Conservation (phyloP, 2,797 vertebrate genomes). For the Staurois parvus region DNA sequence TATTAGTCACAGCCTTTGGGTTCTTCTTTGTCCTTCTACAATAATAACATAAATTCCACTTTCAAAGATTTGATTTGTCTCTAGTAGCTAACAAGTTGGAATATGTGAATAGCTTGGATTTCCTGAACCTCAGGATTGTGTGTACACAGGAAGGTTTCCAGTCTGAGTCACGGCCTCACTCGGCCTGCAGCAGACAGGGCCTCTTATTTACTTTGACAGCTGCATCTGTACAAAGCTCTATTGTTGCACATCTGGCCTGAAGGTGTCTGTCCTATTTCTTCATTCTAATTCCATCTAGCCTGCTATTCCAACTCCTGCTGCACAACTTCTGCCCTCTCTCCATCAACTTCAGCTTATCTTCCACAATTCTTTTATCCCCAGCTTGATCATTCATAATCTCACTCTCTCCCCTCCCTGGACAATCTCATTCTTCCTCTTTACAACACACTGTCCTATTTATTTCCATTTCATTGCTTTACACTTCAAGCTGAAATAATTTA, state of each 20-base stretch:
- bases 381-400: background rate
- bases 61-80: background rate
- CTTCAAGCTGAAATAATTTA: background rate
- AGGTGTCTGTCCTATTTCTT: conserved; percentile 57
- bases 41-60: background rate
- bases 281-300: conserved; percentile 11
- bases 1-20: background rate
- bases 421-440: background rate
- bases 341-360: conserved; percentile 1
- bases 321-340: background rate
- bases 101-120: conserved; percentile 27
- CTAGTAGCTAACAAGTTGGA: conserved; percentile 29
- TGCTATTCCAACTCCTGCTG: background rate
- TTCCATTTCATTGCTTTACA: background rate
- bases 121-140: conserved; percentile 48
- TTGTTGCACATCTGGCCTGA: conserved; percentile 61
- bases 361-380: conserved; percentile 5
- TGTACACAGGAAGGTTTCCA: conserved; percentile 57
- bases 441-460: background rate
- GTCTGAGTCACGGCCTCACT: conserved; percentile 54
- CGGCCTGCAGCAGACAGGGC: conserved; percentile 42
- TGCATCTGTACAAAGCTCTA: conserved; percentile 58
- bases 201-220: conserved; percentile 55
- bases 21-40: background rate
- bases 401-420: background rate